A percentile compares a stretch with the other conserved stretches of the same genome.
Conservation (phyloP, 2,888 invertebrate genomes). For the Rotaria socialis region DNA sequence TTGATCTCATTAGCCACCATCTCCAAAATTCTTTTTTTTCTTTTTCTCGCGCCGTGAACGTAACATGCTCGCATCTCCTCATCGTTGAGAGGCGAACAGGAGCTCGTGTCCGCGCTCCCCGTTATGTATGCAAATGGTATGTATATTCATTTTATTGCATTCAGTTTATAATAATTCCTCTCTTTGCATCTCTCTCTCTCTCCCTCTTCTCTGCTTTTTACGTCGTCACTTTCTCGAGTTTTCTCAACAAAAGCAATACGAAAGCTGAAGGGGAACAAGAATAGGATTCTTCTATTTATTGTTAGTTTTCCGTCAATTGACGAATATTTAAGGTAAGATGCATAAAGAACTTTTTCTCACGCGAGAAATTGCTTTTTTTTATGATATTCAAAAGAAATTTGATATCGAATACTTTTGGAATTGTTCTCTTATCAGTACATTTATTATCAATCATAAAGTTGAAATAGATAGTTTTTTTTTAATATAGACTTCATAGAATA, state of each 20-base stretch:
- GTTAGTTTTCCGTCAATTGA: background rate
- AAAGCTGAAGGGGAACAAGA: background rate
- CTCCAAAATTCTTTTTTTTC: conserved; percentile 20
- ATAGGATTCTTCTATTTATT: background rate
- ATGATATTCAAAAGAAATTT: too few relatives aligned
- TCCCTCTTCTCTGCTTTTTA: background rate
- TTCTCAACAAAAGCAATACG: conserved; percentile 29
- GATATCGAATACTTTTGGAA: too few relatives aligned
- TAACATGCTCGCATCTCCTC: background rate
- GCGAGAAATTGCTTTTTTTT: too few relatives aligned
- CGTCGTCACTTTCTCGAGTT: conserved; percentile 29
- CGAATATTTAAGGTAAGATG: background rate
- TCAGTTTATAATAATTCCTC: conserved; percentile 37
- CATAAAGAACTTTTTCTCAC: too few relatives aligned
- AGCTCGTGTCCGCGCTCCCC: conserved; percentile 10
- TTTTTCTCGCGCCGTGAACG: conserved; percentile 29
- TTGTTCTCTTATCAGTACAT: too few relatives aligned
- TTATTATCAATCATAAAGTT: too few relatives aligned
- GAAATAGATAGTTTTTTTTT: too few relatives aligned
- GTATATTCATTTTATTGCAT: conserved; percentile 38
- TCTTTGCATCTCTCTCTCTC: conserved; percentile 19
- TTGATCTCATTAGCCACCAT: conserved; percentile 31
- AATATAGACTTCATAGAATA: too few relatives aligned
- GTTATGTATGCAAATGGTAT: conserved; percentile 37
- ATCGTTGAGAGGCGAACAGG: conserved; percentile 15